Percentiles rank a stretch among this genome's conserved stretches.
These are phyloP conservation scores for Luehdorfia chinensis DNA, from an alignment of 1,140 invertebrate genomes.

Conservation along the genomic window DNA sequence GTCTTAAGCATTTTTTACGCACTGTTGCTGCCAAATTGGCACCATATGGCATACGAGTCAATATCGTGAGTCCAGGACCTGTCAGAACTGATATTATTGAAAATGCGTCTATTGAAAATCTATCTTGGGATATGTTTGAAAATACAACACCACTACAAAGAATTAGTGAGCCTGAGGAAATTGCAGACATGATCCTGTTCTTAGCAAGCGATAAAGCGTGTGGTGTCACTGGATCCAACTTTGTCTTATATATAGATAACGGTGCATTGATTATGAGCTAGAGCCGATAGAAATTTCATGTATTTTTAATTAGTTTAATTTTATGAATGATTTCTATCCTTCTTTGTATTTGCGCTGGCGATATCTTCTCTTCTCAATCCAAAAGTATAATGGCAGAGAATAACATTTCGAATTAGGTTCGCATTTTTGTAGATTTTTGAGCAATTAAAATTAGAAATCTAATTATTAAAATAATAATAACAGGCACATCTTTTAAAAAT, in stretches of 20 bases:
- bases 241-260: conserved; percentile 16
- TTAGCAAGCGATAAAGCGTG: conserved; percentile 13
- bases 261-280: background rate
- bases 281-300: too few relatives aligned
- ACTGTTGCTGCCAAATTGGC: conserved; percentile 16
- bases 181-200: conserved; percentile 14
- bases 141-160: background rate
- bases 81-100: conserved; percentile 14
- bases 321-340: too few relatives aligned
- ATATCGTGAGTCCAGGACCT: conserved; percentile 21
- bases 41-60: conserved; percentile 19
- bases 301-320: too few relatives aligned
- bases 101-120: background rate
- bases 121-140: background rate
- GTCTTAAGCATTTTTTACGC: conserved; percentile 14
- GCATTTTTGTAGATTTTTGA: too few relatives aligned
- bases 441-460: too few relatives aligned
- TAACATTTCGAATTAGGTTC: too few relatives aligned
- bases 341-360: too few relatives aligned
- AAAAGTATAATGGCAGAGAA: too few relatives aligned
- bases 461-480: too few relatives aligned
- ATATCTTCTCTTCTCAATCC: too few relatives aligned
- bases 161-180: conserved; percentile 3
- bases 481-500: too few relatives aligned
- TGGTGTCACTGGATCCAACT: conserved; percentile 18